These are phyloP conservation scores for Orthonevra nobilis DNA, from an alignment of 2,888 invertebrate genomes.

Conservation along the genomic window DNA sequence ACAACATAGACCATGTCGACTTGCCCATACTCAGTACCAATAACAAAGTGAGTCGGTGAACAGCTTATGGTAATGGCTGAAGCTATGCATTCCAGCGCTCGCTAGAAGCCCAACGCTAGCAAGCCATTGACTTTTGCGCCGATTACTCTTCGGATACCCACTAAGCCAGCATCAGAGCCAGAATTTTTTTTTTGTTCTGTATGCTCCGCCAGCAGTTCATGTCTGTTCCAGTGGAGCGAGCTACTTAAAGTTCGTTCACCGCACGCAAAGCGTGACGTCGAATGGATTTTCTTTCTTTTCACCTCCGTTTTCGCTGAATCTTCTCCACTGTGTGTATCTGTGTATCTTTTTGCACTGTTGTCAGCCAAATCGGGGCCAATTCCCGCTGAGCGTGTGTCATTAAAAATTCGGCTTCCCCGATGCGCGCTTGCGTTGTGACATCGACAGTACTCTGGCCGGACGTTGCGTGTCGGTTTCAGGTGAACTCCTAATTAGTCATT, in stretches of 20 bases:
- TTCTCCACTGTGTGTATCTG: not conserved
- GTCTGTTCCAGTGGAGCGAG: conserved; percentile 78
- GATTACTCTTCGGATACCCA: conserved; percentile 23
- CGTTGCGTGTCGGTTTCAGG: conserved; percentile 31
- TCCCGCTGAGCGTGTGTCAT: conserved; percentile 21
- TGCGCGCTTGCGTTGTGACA: not conserved
- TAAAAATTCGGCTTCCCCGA: conserved; percentile 10
- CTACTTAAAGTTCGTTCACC: conserved; percentile 80
- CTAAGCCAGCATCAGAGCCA: conserved; percentile 12
- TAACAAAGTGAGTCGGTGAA: conserved; percentile 1
- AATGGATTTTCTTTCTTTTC: conserved; percentile 42
- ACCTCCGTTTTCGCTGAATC: conserved; percentile 6
- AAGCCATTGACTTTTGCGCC: conserved; percentile 62
- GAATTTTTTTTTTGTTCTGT: conserved; percentile 15
- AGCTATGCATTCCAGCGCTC: conserved; percentile 32
- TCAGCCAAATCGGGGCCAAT: conserved; percentile 49
- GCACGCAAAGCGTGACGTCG: conserved; percentile 71
- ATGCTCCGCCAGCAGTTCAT: conserved; percentile 30
- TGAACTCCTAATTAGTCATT: conserved; percentile 39
- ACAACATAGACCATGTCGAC: conserved; percentile 38
- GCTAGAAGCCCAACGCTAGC: conserved; percentile 43
- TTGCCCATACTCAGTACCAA: not conserved
- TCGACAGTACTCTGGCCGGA: not conserved
- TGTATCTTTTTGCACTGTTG: conserved; percentile 10
- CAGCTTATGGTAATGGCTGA: not conserved